These are phyloP conservation scores for Aphelocoma californica DNA, from an alignment of 2,797 vertebrate genomes.

Conservation along the genomic window DNA sequence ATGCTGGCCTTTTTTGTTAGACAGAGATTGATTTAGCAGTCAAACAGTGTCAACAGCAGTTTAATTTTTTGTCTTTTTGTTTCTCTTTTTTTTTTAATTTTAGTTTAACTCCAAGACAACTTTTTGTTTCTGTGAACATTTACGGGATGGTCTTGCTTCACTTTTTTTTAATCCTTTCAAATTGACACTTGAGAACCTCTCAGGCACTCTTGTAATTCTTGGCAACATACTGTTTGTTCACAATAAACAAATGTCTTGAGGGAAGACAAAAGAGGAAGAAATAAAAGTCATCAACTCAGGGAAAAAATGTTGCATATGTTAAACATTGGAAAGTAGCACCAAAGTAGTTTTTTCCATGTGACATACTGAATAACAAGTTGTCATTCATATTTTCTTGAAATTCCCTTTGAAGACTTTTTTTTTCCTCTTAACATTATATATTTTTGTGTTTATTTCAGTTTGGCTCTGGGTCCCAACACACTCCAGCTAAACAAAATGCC, in stretches of 20 bases:
- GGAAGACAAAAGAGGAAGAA: neutral
- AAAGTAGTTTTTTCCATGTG: neutral
- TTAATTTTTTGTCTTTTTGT: neutral
- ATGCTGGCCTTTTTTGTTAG: neutral
- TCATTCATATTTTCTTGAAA: neutral
- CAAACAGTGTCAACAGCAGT: neutral
- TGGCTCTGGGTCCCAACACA: neutral
- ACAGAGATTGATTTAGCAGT: neutral
- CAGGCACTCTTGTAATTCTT: neutral
- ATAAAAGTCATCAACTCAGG: neutral
- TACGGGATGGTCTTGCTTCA: neutral
- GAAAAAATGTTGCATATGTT: neutral
- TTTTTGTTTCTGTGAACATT: neutral
- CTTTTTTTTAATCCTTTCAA: neutral
- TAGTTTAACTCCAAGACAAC: neutral
- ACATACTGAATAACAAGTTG: neutral
- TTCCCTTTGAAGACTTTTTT: neutral
- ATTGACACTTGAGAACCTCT: neutral
- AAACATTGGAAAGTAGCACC: neutral
- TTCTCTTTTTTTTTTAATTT: neutral
- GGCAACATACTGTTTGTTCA: neutral
- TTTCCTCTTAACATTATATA: rapidly evolving
- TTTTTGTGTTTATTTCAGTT: neutral
- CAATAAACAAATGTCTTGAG: neutral
- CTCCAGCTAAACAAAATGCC: neutral